A percentile compares a stretch with the other conserved stretches of the same genome.
These are phyloP conservation scores for Silurus aristotelis DNA, from an alignment of 2,797 vertebrate species.

Conservation along the genomic window DNA sequence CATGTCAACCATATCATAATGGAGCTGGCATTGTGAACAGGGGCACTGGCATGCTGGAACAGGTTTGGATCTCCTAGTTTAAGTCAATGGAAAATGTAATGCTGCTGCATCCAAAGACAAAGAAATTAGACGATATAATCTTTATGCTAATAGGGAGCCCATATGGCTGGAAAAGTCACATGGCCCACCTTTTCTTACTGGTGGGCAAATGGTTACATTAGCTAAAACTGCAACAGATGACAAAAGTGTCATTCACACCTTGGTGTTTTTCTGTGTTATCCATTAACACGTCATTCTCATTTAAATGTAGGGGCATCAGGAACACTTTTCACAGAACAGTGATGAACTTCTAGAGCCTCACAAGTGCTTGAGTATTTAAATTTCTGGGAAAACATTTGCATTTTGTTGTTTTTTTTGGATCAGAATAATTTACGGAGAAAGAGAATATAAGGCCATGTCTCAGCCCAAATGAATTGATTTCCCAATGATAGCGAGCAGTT, in stretches of 20 bases:
- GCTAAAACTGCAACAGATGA: not conserved
- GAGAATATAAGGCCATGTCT: not conserved
- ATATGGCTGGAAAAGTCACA: not conserved
- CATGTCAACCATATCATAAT: no score
- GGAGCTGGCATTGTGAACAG: no score
- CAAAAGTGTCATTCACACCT: not conserved
- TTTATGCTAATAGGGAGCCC: no score
- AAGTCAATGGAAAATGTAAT: no score
- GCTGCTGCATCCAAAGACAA: no score
- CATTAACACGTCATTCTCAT: not conserved
- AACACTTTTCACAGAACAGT: not conserved
- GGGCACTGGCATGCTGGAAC: no score
- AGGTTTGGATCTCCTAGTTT: no score
- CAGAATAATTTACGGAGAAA: not conserved
- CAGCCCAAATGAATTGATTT: not conserved
- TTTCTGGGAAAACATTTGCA: not conserved
- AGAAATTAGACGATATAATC: no score
- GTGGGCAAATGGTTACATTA: not conserved
- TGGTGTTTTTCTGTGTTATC: not conserved
- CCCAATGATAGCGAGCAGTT: not conserved
- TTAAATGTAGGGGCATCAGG: not conserved
- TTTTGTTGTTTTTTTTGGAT: not conserved
- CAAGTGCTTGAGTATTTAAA: not conserved
- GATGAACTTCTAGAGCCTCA: not conserved
- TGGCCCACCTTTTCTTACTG: not conserved